phyloP scores from a whole-genome alignment of 1,140 invertebrate species.

The Sipha flava region DNA sequence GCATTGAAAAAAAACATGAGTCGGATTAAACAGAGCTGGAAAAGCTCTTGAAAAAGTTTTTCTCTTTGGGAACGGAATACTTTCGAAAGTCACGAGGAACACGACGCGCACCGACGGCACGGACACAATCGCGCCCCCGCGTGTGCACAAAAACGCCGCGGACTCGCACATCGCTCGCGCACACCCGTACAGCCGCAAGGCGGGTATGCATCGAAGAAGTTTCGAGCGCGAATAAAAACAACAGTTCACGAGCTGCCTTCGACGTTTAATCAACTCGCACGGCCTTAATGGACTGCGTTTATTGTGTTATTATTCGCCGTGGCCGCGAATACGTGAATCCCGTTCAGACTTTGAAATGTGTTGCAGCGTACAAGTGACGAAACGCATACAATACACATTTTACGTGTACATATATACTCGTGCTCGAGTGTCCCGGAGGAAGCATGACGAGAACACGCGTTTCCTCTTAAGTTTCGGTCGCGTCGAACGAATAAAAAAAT shows the following conservation, averaged over 20 bases:
- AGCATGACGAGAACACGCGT: no score
- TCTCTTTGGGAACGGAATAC: background rate
- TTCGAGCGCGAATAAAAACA: background rate
- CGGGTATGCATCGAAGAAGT: background rate
- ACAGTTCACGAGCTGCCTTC: background rate
- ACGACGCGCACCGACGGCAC: no score
- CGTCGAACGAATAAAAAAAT: no score
- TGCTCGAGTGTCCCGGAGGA: no score
- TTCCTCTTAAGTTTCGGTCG: no score
- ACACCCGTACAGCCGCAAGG: background rate
- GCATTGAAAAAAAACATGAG: background rate
- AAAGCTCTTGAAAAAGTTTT: constrained; percentile 21
- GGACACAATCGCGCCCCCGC: no score
- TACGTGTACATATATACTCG: no score
- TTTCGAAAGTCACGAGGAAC: background rate
- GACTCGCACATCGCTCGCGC: no score
- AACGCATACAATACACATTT: no score
- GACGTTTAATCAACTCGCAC: background rate
- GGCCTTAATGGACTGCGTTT: background rate
- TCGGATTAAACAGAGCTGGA: background rate
- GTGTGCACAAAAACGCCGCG: no score
- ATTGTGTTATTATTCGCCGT: background rate
- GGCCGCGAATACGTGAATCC: background rate
- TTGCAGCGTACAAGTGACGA: no score
- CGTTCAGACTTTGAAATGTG: background rate